Conservation (phyloP, 2,797 vertebrate species). For the Myotis myotis region DNA sequence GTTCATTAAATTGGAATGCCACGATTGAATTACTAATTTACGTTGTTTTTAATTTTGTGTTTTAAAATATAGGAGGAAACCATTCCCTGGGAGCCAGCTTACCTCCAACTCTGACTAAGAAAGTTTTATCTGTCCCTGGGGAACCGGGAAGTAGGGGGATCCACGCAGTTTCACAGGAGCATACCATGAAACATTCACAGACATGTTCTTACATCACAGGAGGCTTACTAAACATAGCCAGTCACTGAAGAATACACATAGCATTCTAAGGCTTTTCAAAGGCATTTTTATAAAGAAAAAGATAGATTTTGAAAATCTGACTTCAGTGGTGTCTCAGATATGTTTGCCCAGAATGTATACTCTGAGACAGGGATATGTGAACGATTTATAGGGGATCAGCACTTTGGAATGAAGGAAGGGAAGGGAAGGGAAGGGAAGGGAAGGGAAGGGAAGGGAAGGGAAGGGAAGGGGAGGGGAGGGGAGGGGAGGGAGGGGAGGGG, state of each 20-base stretch:
- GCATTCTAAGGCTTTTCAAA: constrained; percentile 34
- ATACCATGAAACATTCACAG: constrained; percentile 73
- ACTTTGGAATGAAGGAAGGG: not conserved
- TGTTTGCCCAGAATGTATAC: not conserved
- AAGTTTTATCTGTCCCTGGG: constrained; percentile 66
- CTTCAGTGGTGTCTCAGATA: not conserved
- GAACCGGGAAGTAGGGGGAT: constrained; percentile 64
- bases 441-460: too few relatives aligned
- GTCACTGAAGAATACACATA: not conserved
- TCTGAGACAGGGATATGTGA: not conserved
- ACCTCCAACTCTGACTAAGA: constrained; percentile 73
- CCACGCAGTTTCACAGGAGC: constrained; percentile 60
- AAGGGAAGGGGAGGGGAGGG: accelerated
- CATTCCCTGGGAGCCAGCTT: constrained; percentile 77
- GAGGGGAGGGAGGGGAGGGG: too few relatives aligned
- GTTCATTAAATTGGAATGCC: constrained; percentile 86
- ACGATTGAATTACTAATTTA: constrained; percentile 86
- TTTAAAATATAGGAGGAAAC: constrained; percentile 82
- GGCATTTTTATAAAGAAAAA: constrained; percentile 19
- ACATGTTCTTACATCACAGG: constrained; percentile 17
- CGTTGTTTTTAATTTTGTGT: constrained; percentile 83
- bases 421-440: too few relatives aligned
- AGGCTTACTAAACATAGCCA: constrained; percentile 57
- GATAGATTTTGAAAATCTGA: constrained; percentile 33
- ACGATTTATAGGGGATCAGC: not conserved